A percentile compares a stretch with the other conserved stretches of the same genome.
Conservation (phyloP, 2,113 vertebrate genomes). For the Phrynosoma platyrhinos region DNA sequence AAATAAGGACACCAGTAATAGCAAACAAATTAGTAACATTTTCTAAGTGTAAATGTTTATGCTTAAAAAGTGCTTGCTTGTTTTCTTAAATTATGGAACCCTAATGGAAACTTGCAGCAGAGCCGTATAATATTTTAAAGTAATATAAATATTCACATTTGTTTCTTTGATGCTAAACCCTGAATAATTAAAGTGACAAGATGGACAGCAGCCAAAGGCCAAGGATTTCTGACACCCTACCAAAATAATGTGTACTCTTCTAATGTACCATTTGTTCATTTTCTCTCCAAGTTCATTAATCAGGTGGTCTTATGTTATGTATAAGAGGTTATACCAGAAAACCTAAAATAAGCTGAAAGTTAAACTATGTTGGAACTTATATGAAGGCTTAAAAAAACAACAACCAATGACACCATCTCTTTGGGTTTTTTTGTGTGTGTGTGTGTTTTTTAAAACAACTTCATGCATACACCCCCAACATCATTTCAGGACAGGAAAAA, state of each 20-base stretch:
- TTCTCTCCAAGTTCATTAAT: constrained; percentile 3
- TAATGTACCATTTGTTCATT: constrained; percentile 7
- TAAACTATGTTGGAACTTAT: constrained; percentile 28
- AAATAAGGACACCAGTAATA: constrained; percentile 19
- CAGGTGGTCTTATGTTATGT: neutral
- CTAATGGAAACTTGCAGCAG: constrained; percentile 14
- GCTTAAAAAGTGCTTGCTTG: constrained; percentile 14
- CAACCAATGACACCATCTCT: too few relatives aligned
- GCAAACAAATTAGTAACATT: constrained; percentile 8
- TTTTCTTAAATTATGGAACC: neutral
- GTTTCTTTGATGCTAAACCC: constrained; percentile 6
- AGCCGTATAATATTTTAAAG: neutral
- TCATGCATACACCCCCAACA: neutral
- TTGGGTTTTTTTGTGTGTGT: too few relatives aligned
- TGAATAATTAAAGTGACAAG: constrained; percentile 9
- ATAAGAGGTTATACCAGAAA: neutral
- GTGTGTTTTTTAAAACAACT: too few relatives aligned
- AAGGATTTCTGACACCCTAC: neutral
- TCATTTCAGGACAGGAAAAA: constrained; percentile 9
- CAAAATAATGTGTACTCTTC: neutral
- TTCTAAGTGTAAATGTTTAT: constrained; percentile 12
- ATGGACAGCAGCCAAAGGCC: neutral
- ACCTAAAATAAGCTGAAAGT: constrained; percentile 31
- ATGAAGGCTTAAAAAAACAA: too few relatives aligned
- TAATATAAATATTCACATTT: constrained; percentile 2